phyloP scores from a whole-genome alignment of 2,888 invertebrate species.

The Rotaria magnacalcarata region DNA sequence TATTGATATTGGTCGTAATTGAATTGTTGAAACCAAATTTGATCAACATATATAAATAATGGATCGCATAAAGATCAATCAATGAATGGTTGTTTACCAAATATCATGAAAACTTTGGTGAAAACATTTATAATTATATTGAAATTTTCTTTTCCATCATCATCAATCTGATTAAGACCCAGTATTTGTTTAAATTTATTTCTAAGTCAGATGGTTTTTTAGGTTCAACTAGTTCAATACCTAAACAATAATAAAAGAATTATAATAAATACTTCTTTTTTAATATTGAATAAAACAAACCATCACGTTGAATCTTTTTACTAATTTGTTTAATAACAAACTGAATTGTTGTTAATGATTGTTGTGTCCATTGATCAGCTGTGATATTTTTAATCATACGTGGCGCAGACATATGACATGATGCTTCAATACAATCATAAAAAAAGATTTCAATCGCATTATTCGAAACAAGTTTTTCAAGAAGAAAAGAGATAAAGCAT shows the following conservation, averaged over 20 bases:
- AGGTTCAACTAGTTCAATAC: not conserved
- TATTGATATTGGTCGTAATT: not conserved
- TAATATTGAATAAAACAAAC: not conserved
- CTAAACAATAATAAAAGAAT: too few relatives aligned
- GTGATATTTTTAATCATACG: not conserved
- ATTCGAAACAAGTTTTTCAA: not conserved
- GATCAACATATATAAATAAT: not conserved
- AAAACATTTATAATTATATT: not conserved
- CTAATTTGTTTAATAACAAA: not conserved
- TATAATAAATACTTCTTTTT: too few relatives aligned
- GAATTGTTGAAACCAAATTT: not conserved
- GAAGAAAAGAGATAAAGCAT: not conserved
- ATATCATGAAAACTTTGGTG: not conserved
- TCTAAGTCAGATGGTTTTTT: not conserved
- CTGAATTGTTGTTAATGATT: not conserved
- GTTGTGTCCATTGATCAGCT: not conserved
- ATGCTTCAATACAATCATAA: not conserved
- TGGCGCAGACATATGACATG: not conserved
- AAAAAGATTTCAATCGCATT: not conserved
- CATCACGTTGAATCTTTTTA: not conserved
- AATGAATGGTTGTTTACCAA: not conserved
- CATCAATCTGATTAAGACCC: not conserved
- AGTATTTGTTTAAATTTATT: not conserved
- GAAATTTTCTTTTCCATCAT: not conserved
- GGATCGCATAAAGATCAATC: not conserved